These are phyloP conservation scores for Progne subis DNA, from an alignment of 2,113 vertebrate species.

Conservation along the genomic window DNA sequence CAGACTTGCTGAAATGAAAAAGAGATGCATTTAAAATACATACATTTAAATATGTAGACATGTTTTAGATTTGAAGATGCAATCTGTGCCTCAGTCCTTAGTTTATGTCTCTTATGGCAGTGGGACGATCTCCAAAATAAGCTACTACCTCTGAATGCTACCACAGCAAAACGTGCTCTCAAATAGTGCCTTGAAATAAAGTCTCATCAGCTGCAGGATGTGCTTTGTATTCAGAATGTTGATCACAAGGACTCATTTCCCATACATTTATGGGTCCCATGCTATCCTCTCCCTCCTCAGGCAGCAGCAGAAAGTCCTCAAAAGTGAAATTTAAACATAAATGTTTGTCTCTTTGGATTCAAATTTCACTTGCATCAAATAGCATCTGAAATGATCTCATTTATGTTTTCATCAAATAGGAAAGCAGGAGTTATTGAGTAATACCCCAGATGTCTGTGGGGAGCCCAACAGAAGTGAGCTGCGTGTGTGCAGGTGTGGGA, in stretches of 20 bases:
- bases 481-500: rapidly evolving
- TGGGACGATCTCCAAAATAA: neutral
- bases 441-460: neutral
- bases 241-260: neutral
- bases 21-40: neutral
- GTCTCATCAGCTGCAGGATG: neutral
- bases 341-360: neutral
- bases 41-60: neutral
- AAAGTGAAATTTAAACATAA: neutral
- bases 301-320: neutral
- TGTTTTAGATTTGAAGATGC: neutral
- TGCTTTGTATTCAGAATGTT: neutral
- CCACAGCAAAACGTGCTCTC: neutral
- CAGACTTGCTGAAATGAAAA: neutral
- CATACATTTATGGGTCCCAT: neutral
- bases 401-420: neutral
- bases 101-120: neutral
- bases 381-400: neutral
- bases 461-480: neutral
- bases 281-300: neutral
- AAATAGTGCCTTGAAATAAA: neutral
- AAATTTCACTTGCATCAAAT: neutral
- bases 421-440: neutral
- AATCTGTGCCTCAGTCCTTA: neutral
- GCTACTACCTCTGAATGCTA: neutral